Evolutionary conservation across 53 echinoderm and acorn worm genomes (phyloP).

Genomic region (Antedon mediterranea): DNA sequence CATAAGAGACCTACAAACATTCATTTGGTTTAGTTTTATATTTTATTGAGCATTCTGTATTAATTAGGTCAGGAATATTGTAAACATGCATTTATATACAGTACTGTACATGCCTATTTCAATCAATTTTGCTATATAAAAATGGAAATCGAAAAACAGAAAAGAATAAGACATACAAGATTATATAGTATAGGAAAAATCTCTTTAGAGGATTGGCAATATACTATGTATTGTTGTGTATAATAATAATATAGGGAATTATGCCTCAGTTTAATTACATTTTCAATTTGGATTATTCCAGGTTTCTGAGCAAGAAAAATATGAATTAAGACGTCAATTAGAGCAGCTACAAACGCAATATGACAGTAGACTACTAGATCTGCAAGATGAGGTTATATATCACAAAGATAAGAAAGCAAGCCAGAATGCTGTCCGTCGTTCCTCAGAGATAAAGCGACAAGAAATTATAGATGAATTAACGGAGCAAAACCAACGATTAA

Average conservation of each 20-base stretch:
- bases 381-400: constrained; percentile 38
- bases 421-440: constrained; percentile 29
- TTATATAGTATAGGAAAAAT: no score
- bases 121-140: no score
- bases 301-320: constrained; percentile 54
- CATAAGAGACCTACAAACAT: no score
- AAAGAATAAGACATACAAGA: no score
- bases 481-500: constrained; percentile 54
- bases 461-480: constrained; percentile 30
- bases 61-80: no score
- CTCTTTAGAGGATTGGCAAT: no score
- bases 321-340: constrained; percentile 35
- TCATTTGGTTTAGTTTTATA: no score
- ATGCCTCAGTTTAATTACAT: neutral
- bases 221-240: no score
- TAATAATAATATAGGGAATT: constrained; percentile 2
- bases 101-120: no score
- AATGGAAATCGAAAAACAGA: no score
- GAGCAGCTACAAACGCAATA: constrained; percentile 33
- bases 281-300: constrained; percentile 3
- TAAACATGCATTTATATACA: no score
- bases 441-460: constrained; percentile 43
- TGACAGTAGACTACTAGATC: constrained; percentile 51
- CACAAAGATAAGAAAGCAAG: constrained; percentile 42
- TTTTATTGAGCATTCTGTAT: no score